Base-by-base conservation (phyloP, 2,888 invertebrate genomes). In the Neoitamus cyanurus region DNA sequence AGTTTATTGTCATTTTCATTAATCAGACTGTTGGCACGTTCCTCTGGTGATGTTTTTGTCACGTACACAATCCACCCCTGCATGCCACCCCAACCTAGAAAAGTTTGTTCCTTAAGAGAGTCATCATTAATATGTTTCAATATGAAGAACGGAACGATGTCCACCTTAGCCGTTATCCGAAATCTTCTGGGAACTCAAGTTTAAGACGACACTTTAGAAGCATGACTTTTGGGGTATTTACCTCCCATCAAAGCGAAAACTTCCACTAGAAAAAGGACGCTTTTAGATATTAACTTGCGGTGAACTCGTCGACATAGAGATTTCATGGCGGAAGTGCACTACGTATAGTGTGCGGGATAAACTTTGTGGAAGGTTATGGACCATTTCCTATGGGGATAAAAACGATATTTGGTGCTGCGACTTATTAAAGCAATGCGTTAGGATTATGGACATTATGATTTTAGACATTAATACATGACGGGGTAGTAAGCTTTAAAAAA, bases 1-100 rank as follows among this genome's bases (percentile, higher is more conserved):
- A 82, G 15, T 82, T 82, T 82, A 69, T 82, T 82, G 68, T 37
- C 48, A 36, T 82, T 82, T 82, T 82, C 82, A 82, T 82, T 82
- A 82, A 82, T 82, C 82, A 82, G 82, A 20, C 82, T 69, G 82
- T 82, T 69, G 82, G 15, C 69, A 69, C 69, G 68, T 69, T 42
- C 37, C 37, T 11, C 20, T 82, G 13, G 69, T 82, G 37, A 69
- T 69, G 82, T 68, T 82, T 82, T 82, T 69, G 82, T 82, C 82
- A 82, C 69, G 69, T 69, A 37, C 82, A 68, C 2, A 7, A 36
- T 15, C 42, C n/a, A 9, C 31, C 70, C 58, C 42, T 42, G 20
- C 9, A 70, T n/a, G 25, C 46, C 78, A 78, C 15, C 15, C 31
- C 78, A 20, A n/a, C 28, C 15, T 13, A 31, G 68, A 68, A 58